Percentiles rank a stretch among this genome's conserved stretches.
Evolutionary conservation across 2,888 invertebrate genomes (phyloP).

Genomic region (Onthophagus sagittarius): DNA sequence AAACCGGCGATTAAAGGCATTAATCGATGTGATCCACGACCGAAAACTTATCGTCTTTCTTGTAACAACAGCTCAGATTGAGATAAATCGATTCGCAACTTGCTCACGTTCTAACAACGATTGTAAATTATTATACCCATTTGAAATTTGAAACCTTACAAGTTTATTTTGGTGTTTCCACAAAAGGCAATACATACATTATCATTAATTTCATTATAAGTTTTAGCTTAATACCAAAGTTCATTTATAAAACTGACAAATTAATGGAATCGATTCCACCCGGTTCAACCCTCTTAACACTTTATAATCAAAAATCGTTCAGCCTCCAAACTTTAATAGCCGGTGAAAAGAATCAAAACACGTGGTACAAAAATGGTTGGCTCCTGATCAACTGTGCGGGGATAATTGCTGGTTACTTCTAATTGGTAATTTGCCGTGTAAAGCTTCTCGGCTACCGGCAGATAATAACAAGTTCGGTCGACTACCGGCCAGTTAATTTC

Average conservation of each 20-base stretch:
- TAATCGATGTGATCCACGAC: not conserved
- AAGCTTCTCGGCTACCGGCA: slow-evolving; percentile 13
- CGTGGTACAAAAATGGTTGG: not conserved
- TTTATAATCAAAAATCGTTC: not conserved
- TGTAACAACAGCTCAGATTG: not conserved
- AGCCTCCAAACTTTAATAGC: not conserved
- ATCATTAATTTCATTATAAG: too few relatives aligned
- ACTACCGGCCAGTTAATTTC: not conserved
- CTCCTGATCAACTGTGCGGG: not conserved
- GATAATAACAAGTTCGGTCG: not conserved
- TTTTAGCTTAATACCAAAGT: too few relatives aligned
- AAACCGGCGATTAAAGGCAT: not conserved
- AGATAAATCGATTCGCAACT: not conserved
- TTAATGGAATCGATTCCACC: not conserved
- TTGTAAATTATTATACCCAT: not conserved
- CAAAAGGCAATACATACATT: not conserved
- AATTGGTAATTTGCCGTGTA: slow-evolving; percentile 39
- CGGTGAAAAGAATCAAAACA: not conserved
- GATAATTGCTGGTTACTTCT: slow-evolving; percentile 36
- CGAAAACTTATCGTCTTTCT: not conserved
- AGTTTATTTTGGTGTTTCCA: not conserved
- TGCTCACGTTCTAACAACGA: not conserved
- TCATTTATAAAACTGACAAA: not conserved
- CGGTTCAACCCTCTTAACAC: not conserved
- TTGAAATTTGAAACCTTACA: not conserved